Percentiles rank a stretch among this genome's conserved stretches.
Evolutionary conservation across 1,140 invertebrate species (phyloP).

Genomic region (Drosophila santomea): DNA sequence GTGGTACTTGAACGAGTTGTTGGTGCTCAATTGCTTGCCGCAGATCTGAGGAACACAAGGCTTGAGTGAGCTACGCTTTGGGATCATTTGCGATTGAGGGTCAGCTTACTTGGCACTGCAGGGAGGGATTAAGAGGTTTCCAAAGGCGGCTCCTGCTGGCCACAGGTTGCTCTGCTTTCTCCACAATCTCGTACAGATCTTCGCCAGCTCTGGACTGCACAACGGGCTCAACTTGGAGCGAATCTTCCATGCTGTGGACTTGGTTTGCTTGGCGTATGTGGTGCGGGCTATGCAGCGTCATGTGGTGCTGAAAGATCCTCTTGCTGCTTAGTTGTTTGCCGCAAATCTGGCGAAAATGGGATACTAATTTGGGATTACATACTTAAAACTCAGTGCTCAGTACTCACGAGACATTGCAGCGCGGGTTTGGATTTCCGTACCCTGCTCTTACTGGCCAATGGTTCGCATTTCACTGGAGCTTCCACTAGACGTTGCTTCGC

Average conservation of each 20-base stretch:
- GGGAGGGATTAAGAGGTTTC: constrained; percentile 25
- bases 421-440: neutral
- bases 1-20: constrained; percentile 75
- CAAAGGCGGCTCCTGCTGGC: neutral
- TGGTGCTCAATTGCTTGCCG: constrained; percentile 66
- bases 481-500: neutral
- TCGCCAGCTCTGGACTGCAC: neutral
- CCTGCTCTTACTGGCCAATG: neutral
- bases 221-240: neutral
- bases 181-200: constrained; percentile 5
- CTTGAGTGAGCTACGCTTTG: neutral
- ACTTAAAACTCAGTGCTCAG: too few species aligned
- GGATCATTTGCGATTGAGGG: neutral
- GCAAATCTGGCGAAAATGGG: neutral
- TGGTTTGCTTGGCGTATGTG: neutral
- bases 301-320: neutral
- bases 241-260: neutral
- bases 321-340: neutral
- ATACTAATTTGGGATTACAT: neutral
- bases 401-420: neutral
- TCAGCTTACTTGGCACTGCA: constrained; percentile 45
- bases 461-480: too few species aligned
- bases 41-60: constrained; percentile 45
- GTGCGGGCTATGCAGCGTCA: neutral
- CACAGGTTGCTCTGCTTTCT: neutral